Percentiles rank a stretch among this genome's conserved stretches.
These are phyloP conservation scores for Anastrepha ludens DNA, from an alignment of 1,140 invertebrate genomes.

Conservation along the genomic window DNA sequence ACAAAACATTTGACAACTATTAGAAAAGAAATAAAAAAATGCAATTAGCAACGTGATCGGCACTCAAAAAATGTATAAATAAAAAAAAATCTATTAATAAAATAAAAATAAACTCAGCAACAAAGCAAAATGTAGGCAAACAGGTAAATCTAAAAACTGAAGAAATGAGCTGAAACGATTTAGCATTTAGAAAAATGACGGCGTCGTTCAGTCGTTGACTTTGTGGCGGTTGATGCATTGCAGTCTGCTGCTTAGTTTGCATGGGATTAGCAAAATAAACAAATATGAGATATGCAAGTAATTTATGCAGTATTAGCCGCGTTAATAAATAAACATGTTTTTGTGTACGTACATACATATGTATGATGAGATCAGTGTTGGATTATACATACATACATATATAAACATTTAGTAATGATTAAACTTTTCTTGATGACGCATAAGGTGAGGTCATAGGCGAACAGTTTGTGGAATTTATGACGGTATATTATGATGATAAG, in stretches of 20 bases:
- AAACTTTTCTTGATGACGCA: neutral
- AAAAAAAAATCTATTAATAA: neutral
- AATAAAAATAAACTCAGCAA: neutral
- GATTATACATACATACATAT: neutral
- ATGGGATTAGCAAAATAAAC: conserved; percentile 12
- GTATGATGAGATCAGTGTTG: conserved; percentile 1
- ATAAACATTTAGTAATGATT: conserved; percentile 23
- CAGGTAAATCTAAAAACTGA: neutral
- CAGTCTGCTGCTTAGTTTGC: neutral
- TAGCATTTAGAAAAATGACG: neutral
- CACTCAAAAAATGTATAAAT: neutral
- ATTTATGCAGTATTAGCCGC: conserved; percentile 23
- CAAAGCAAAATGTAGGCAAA: neutral
- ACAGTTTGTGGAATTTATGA: conserved; percentile 37
- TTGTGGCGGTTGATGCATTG: neutral
- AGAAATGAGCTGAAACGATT: neutral
- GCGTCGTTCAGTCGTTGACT: neutral
- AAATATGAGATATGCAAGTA: conserved; percentile 11
- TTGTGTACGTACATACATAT: neutral
- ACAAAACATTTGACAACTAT: neutral
- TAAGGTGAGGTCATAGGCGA: neutral
- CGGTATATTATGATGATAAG: conserved; percentile 3
- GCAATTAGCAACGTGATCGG: neutral
- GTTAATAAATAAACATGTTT: conserved; percentile 31
- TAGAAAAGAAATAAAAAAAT: neutral